These are phyloP conservation scores for Eutolmus rufibarbis DNA, from an alignment of 2,888 invertebrate species.

Conservation along the genomic window DNA sequence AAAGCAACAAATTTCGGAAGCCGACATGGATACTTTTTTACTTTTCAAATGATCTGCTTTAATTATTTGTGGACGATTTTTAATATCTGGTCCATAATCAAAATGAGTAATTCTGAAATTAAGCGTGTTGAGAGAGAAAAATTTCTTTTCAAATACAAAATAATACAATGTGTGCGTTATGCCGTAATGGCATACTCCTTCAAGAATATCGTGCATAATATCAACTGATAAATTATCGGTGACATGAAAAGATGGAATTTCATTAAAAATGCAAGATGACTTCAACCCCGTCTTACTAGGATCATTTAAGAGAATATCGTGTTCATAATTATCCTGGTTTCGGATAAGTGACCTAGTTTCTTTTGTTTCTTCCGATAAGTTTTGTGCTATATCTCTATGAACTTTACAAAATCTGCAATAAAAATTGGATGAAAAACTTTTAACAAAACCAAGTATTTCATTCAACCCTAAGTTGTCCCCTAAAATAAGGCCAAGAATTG, in stretches of 20 bases:
- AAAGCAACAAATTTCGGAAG: background rate
- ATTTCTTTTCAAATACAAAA: background rate
- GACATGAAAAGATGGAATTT: slow-evolving; percentile 34
- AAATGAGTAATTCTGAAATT: slow-evolving; percentile 31
- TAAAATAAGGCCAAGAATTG: slow-evolving; percentile 23
- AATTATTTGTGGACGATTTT: slow-evolving; percentile 22
- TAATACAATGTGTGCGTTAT: slow-evolving; percentile 10
- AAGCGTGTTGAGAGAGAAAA: background rate
- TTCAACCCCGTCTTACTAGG: background rate
- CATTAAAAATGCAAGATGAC: slow-evolving; percentile 32
- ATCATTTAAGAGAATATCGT: background rate
- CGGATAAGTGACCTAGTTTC: background rate
- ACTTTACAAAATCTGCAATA: slow-evolving; percentile 41
- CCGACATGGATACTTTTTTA: background rate
- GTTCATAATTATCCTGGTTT: background rate
- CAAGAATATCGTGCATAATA: slow-evolving; percentile 41
- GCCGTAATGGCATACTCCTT: slow-evolving; percentile 39
- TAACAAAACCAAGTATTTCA: slow-evolving; percentile 29
- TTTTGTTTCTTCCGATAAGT: background rate
- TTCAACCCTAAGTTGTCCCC: slow-evolving; percentile 30
- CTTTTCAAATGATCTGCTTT: background rate
- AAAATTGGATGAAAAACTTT: slow-evolving; percentile 35
- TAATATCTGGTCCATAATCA: slow-evolving; percentile 10
- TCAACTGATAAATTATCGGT: slow-evolving; percentile 35
- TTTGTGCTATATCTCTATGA: background rate